Conservation (phyloP, 2,888 invertebrate genomes). For the Drosophila testacea region DNA sequence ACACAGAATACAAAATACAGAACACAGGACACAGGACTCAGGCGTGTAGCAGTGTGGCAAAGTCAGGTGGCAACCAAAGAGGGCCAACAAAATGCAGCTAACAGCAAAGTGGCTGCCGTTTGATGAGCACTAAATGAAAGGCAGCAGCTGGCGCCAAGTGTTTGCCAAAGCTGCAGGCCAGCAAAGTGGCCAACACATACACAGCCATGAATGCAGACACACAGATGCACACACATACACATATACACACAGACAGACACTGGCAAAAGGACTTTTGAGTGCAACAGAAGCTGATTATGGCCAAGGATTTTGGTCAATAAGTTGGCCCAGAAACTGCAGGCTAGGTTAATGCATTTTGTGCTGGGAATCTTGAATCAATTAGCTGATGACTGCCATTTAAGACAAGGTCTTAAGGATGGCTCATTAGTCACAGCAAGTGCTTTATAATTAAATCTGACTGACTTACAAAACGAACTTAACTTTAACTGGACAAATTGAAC, state of each 20-base stretch:
- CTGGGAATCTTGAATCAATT: conserved; percentile 56
- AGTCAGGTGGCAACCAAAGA: not conserved
- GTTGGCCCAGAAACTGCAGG: conserved; percentile 35
- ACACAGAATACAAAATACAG: conserved; percentile 3
- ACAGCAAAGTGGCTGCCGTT: conserved; percentile 53
- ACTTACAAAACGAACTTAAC: not conserved
- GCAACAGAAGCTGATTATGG: conserved; percentile 70
- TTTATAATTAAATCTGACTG: not conserved
- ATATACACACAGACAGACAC: conserved; percentile 6
- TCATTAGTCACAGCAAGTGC: not conserved
- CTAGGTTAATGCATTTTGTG: conserved; percentile 50
- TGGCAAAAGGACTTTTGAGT: conserved; percentile 72
- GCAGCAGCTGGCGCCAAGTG: conserved; percentile 64
- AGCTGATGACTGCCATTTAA: conserved; percentile 49
- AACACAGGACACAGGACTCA: no score
- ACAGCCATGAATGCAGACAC: conserved; percentile 1
- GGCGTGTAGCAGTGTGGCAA: conserved; percentile 2
- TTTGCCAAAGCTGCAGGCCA: conserved; percentile 61
- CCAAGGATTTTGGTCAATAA: conserved; percentile 66
- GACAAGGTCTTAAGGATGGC: not conserved
- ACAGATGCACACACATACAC: not conserved
- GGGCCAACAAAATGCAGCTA: conserved; percentile 30
- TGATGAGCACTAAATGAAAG: conserved; percentile 66
- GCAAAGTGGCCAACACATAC: conserved; percentile 59
- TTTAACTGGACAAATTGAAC: not conserved